Percentiles rank a stretch among this genome's conserved stretches.
Conservation (phyloP, 2,888 invertebrate species). For the Ecdyonurus torrentis region DNA sequence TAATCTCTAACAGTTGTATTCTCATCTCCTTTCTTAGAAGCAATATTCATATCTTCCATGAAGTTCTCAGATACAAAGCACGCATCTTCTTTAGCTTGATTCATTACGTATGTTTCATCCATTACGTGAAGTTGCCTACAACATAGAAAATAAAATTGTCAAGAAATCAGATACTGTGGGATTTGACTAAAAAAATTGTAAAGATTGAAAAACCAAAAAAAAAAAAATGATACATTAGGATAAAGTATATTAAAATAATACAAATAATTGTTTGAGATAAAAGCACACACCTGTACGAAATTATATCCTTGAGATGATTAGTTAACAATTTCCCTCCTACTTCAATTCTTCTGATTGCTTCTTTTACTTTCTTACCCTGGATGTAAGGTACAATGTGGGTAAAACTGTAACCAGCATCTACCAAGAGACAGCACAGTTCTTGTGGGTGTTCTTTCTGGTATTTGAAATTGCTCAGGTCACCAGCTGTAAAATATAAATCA, state of each 20-base stretch:
- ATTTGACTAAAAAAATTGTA: too few relatives aligned
- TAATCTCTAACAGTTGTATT: slow-evolving; percentile 71
- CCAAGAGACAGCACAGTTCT: slow-evolving; percentile 53
- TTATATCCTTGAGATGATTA: slow-evolving; percentile 92
- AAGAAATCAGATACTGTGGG: too few relatives aligned
- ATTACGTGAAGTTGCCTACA: slow-evolving; percentile 85
- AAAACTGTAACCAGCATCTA: slow-evolving; percentile 92
- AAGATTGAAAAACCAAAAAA: too few relatives aligned
- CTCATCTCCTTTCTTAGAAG: slow-evolving; percentile 37
- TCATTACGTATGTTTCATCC: slow-evolving; percentile 97
- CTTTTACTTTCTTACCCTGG: slow-evolving; percentile 49
- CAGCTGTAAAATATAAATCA: slow-evolving; percentile 28
- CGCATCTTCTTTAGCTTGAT: slow-evolving; percentile 95
- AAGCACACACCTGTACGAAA: slow-evolving; percentile 85
- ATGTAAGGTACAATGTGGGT: slow-evolving; percentile 89
- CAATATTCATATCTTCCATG: slow-evolving; percentile 55
- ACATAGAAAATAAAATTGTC: slow-evolving; percentile 10
- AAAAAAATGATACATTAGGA: too few relatives aligned
- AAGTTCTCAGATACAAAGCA: slow-evolving; percentile 86
- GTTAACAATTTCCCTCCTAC: slow-evolving; percentile 94
- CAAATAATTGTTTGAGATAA: too few relatives aligned
- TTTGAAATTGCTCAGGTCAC: slow-evolving; percentile 60
- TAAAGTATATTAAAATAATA: too few relatives aligned
- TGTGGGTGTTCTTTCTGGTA: slow-evolving; percentile 37
- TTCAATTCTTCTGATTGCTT: slow-evolving; percentile 69